Evolutionary conservation across 2,113 vertebrate species (phyloP).

Genomic region (Heliornis fulica): DNA sequence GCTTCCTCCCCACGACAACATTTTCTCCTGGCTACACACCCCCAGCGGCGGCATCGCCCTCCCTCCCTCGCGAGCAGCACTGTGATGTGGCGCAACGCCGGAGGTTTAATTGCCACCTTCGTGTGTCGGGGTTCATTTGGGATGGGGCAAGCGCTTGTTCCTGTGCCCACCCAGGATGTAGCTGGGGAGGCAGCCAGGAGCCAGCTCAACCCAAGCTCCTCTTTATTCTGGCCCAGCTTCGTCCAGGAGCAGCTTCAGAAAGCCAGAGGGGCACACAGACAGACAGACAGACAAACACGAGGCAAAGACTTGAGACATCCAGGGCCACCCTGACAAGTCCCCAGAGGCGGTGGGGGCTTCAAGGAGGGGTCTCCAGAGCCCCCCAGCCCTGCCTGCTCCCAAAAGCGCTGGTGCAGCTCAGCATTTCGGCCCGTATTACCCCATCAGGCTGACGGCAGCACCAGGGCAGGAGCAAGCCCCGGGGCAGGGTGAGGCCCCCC

Average conservation of each 20-base stretch:
- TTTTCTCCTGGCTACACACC: neutral
- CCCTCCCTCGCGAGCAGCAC: neutral
- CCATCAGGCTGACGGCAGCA: neutral
- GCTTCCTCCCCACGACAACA: neutral
- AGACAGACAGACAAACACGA: accelerated
- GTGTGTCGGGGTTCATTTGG: accelerated
- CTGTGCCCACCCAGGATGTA: neutral
- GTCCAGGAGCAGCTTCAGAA: neutral
- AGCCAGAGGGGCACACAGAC: neutral
- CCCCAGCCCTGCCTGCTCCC: neutral
- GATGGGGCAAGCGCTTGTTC: neutral
- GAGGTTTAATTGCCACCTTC: neutral
- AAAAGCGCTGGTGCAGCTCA: accelerated
- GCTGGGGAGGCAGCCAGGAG: neutral
- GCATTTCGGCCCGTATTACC: neutral
- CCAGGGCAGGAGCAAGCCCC: neutral
- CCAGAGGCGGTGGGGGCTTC: accelerated
- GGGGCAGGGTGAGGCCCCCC: neutral
- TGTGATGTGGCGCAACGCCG: neutral
- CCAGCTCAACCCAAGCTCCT: neutral
- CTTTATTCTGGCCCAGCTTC: accelerated
- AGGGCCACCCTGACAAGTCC: neutral
- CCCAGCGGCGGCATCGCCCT: accelerated
- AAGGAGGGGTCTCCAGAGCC: neutral
- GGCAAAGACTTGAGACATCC: neutral